phyloP scores from a whole-genome alignment of 1,140 invertebrate species.

The Drosophila lacteicornis region DNA sequence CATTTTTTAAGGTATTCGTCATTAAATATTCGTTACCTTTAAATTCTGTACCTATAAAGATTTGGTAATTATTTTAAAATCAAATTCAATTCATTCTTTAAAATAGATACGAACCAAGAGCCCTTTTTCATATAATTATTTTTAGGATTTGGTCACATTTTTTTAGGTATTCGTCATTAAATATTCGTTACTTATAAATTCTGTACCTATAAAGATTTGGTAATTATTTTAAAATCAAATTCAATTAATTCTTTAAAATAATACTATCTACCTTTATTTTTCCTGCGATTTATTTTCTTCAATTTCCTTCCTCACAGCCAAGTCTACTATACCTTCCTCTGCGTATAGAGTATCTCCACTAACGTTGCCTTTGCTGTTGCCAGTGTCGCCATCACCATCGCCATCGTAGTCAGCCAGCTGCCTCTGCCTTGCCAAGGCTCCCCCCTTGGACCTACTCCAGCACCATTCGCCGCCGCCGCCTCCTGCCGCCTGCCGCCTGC shows the following conservation, averaged over 20 bases:
- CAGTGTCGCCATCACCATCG: slow-evolving; percentile 60
- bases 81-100: no score
- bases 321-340: neutral
- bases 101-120: no score
- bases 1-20: neutral
- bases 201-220: no score
- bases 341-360: slow-evolving; percentile 42
- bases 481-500: no score
- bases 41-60: neutral
- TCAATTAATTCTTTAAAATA: no score
- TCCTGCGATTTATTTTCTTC: neutral
- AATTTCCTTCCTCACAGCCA: neutral
- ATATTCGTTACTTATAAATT: no score
- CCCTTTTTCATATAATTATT: no score
- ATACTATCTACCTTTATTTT: no score
- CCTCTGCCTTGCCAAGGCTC: slow-evolving; percentile 13
- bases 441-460: slow-evolving; percentile 4
- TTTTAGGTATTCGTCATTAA: neutral
- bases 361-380: slow-evolving; percentile 77
- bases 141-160: no score
- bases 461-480: neutral
- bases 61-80: no score
- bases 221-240: no score
- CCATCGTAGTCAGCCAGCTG: slow-evolving; percentile 65
- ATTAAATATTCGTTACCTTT: neutral